phyloP scores from a whole-genome alignment of 2,113 vertebrate species.

The Erythrocercus mccallii region DNA sequence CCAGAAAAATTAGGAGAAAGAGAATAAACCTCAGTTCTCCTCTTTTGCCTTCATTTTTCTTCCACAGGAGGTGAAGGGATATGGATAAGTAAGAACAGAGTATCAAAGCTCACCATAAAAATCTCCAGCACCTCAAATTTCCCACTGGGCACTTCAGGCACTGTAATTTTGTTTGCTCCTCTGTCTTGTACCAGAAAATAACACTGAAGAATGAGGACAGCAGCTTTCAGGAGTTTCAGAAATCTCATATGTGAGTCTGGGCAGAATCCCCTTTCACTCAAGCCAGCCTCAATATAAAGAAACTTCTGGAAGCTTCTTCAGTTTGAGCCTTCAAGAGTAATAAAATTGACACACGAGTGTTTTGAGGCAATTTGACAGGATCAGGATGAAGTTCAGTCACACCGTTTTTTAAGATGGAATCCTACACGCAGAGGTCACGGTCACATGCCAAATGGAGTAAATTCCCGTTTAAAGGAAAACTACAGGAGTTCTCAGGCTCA shows the following conservation, averaged over 20 bases:
- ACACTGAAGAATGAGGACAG: neutral
- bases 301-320: neutral
- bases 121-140: neutral
- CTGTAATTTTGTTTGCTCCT: neutral
- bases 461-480: neutral
- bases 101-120: neutral
- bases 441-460: neutral
- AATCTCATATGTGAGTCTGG: neutral
- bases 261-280: neutral
- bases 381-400: neutral
- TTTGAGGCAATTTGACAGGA: neutral
- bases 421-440: neutral
- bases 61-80: neutral
- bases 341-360: rapidly evolving
- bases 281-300: neutral
- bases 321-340: neutral
- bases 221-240: neutral
- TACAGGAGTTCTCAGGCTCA: neutral
- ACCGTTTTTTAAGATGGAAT: neutral
- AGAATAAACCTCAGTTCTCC: neutral
- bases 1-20: neutral
- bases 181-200: neutral
- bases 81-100: rapidly evolving
- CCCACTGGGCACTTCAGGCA: neutral
- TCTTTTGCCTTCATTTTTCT: neutral